Evolutionary conservation across 2,888 invertebrate species (phyloP).

Genomic region (Limnephilus marmoratus): DNA sequence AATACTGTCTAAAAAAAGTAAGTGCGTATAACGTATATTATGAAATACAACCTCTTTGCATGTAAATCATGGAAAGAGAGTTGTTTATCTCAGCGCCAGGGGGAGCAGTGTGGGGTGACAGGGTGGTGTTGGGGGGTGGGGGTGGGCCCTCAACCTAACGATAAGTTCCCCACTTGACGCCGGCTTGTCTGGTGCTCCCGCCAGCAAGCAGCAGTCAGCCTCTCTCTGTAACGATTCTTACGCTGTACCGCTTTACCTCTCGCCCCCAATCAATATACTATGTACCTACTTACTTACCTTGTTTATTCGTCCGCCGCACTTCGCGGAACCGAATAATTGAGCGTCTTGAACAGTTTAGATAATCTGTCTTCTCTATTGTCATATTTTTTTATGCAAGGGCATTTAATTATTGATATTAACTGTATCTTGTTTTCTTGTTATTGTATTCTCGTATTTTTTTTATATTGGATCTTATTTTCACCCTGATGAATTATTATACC

Average conservation of each 20-base stretch:
- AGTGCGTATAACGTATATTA: background rate
- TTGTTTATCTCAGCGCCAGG: background rate
- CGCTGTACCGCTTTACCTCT: conserved; percentile 2
- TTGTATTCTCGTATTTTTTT: background rate
- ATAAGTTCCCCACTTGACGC: conserved; percentile 43
- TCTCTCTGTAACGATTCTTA: conserved; percentile 8
- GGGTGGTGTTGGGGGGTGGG: background rate
- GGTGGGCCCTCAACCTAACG: conserved; percentile 15
- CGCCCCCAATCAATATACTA: background rate
- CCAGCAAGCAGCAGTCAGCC: background rate
- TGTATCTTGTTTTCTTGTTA: too few relatives aligned
- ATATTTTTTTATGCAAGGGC: background rate
- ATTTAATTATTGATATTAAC: background rate
- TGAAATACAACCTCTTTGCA: background rate
- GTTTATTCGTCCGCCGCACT: background rate
- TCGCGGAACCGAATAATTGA: background rate
- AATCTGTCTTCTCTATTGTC: background rate
- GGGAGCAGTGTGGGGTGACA: background rate
- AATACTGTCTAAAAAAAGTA: background rate
- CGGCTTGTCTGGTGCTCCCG: conserved; percentile 28
- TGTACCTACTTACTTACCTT: background rate
- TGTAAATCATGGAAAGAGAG: background rate
- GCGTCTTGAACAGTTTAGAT: background rate
- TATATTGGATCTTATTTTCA: too few relatives aligned
- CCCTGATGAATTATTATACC: too few relatives aligned